Conservation (phyloP, 64 coral and sea anemone species). For the Cladopsammia gracilis region DNA sequence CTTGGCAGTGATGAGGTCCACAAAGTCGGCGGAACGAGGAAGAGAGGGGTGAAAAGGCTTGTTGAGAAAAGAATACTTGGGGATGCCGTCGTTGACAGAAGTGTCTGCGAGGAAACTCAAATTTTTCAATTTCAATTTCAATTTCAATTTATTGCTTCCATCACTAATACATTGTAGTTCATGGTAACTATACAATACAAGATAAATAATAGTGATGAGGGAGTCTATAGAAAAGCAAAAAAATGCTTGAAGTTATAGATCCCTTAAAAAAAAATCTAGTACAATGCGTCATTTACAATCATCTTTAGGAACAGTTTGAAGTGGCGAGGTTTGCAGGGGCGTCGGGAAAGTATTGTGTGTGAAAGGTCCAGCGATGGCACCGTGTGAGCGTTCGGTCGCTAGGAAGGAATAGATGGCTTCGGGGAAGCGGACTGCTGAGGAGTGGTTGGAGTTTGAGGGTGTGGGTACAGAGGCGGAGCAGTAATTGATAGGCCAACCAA, state of each 20-base stretch:
- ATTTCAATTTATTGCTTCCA: too few species aligned
- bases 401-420: background rate
- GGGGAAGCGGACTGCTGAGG: background rate
- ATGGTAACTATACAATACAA: too few species aligned
- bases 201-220: too few species aligned
- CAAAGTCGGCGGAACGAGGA: background rate
- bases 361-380: conserved; percentile 16
- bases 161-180: too few species aligned
- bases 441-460: conserved; percentile 9
- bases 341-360: background rate
- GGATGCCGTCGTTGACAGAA: conserved; percentile 36
- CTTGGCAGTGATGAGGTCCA: background rate
- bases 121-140: too few species aligned
- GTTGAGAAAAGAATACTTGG: conserved; percentile 10
- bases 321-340: background rate
- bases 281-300: conserved; percentile 13
- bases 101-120: background rate
- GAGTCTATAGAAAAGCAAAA: too few species aligned
- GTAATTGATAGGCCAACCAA: conserved; percentile 42
- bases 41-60: background rate
- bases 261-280: too few species aligned
- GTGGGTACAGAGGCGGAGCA: background rate
- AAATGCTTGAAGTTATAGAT: too few species aligned
- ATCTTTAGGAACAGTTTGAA: background rate
- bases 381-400: background rate